A percentile compares a stretch with the other conserved stretches of the same genome.
Evolutionary conservation across 2,888 invertebrate genomes (phyloP).

Genomic region (Marronus borbonicus): DNA sequence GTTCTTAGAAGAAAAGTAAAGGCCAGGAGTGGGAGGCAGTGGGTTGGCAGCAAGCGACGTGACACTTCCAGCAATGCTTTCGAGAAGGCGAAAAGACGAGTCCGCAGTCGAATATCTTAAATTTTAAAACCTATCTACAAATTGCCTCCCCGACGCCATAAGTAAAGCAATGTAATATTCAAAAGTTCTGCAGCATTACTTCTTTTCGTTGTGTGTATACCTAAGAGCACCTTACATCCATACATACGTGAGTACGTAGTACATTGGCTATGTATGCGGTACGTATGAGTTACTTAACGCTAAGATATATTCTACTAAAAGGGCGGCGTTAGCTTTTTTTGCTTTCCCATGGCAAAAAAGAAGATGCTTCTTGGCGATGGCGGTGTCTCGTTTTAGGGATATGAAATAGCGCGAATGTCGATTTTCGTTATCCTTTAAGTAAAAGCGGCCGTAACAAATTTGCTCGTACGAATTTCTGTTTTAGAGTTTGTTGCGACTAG

Average conservation of each 20-base stretch:
- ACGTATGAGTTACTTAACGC: conserved; percentile 2
- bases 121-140: conserved; percentile 66
- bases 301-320: not conserved
- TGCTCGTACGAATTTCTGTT: too few relatives aligned
- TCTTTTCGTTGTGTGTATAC: conserved; percentile 55
- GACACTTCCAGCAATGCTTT: conserved; percentile 60
- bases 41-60: conserved; percentile 61
- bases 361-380: too few relatives aligned
- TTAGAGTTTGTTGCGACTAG: too few relatives aligned
- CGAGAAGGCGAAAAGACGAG: conserved; percentile 54
- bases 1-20: not conserved
- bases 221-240: conserved; percentile 9
- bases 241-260: not conserved
- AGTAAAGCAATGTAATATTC: conserved; percentile 61
- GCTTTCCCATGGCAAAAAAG: too few relatives aligned
- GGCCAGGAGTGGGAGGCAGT: too few relatives aligned
- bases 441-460: too few relatives aligned
- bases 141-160: conserved; percentile 62
- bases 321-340: too few relatives aligned
- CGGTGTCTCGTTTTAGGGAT: too few relatives aligned
- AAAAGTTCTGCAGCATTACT: conserved; percentile 60
- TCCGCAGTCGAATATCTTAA: conserved; percentile 63
- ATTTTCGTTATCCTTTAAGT: too few relatives aligned
- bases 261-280: not conserved
- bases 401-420: too few relatives aligned